Conservation (phyloP, 2,113 vertebrate species). For the Furnarius figulus region DNA sequence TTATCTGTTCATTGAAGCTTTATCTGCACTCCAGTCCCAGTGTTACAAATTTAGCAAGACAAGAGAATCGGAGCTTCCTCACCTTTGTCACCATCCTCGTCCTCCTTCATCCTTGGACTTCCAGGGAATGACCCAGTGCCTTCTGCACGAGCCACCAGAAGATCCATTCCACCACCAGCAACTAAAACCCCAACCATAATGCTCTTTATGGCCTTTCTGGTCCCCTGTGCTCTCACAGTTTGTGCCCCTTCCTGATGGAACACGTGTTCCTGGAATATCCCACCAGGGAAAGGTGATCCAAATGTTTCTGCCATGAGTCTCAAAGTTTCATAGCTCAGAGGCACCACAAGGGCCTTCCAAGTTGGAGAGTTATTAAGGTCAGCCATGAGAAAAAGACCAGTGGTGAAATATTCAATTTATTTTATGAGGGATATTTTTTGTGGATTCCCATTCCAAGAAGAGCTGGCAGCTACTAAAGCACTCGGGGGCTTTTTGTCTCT, state of each 20-base stretch:
- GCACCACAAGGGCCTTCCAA: constrained; percentile 4
- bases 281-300: constrained; percentile 5
- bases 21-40: background rate
- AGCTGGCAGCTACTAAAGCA: constrained; percentile 38
- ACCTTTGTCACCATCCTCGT: background rate
- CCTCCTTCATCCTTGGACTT: background rate
- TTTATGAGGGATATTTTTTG: constrained; percentile 56
- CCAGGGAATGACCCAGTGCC: background rate
- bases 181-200: background rate
- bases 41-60: background rate
- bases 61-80: background rate
- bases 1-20: background rate
- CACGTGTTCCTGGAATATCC: background rate
- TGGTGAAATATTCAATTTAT: constrained; percentile 54
- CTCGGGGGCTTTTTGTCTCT: background rate
- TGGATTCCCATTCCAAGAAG: constrained; percentile 38
- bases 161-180: background rate
- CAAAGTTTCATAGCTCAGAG: constrained; percentile 42
- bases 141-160: background rate
- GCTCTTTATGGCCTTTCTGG: background rate
- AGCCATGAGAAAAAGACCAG: background rate
- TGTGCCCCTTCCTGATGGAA: background rate
- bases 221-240: background rate
- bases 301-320: constrained; percentile 22
- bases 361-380: constrained; percentile 42